Evolutionary conservation across 2,888 invertebrate genomes (phyloP), one percentile per base, ranked within the genome.

Genomic region (Scotopteryx bipunctaria): DNA sequence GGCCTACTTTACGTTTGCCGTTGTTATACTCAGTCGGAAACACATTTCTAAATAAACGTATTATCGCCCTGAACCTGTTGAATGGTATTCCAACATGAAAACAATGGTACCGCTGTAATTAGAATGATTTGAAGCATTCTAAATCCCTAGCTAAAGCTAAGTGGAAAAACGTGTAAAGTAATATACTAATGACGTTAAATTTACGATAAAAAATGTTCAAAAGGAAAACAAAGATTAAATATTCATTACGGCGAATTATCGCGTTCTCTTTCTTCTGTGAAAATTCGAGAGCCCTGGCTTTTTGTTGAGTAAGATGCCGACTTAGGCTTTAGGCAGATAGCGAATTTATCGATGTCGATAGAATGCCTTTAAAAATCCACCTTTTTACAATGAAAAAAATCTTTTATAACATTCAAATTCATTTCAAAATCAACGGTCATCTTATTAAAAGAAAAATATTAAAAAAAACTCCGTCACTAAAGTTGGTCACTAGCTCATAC

Each of bases 211-310:
- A 76, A 70, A 73, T 67, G 66, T 69, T 71, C 53, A 55, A 53
- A 63, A 67, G 69, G 53, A 70, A 78, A 83, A 81, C 75, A 84
- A 82, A 78, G 80, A 83, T 84, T 86, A 82, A 85, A 86, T 84
- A 86, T 85, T 86, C 84, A 86, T 86, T 83, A 83, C 69, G 58
- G 59, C 67, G 73, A 79, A 82, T 86, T 83, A 84, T 76, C 78
- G 71, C 76, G 70, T 76, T 76, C 69, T 66, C 69, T 77, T 76
- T 72, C 65, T 73, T 75, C 71, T 57, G 48, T 52, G 60, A 63
- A 76, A 75, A 69, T 76, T 72, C 63, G 56, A 53, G 64, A 65
- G 65, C 68, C 64, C 63, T 55, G 60, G 61, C 71, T 75, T 73
- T 76, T 71, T 71, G 58, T 57, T 62, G 58, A 69, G 59, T 61